Conservation (phyloP, 2,888 invertebrate species). For the Seira musarum region DNA sequence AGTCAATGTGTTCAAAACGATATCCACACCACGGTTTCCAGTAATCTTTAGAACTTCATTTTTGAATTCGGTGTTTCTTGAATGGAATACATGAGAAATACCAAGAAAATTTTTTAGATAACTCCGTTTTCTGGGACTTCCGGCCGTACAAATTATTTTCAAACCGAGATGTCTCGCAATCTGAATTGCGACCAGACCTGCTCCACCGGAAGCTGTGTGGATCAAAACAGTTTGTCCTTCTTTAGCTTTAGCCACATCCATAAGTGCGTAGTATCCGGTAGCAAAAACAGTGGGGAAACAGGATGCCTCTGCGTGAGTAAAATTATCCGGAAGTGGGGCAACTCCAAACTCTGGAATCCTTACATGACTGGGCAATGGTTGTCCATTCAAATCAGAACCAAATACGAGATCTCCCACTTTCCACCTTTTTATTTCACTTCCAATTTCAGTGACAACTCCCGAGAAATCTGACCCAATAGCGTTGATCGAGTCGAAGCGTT, state of each 20-base stretch:
- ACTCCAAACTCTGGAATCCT: slow-evolving; percentile 49
- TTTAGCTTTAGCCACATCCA: slow-evolving; percentile 53
- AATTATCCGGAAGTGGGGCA: slow-evolving; percentile 47
- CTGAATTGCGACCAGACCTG: slow-evolving; percentile 61
- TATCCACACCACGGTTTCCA: slow-evolving; percentile 45
- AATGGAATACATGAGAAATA: slow-evolving; percentile 59
- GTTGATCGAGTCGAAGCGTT: slow-evolving; percentile 29
- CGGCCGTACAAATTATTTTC: slow-evolving; percentile 59
- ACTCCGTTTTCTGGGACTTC: slow-evolving; percentile 53
- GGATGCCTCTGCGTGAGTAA: slow-evolving; percentile 56
- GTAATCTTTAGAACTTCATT: slow-evolving; percentile 45
- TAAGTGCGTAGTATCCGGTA: slow-evolving; percentile 55
- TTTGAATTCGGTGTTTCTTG: slow-evolving; percentile 57
- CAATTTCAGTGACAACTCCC: slow-evolving; percentile 77
- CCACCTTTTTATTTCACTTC: slow-evolving; percentile 75
- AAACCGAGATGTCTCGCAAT: slow-evolving; percentile 60
- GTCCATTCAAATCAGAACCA: slow-evolving; percentile 68
- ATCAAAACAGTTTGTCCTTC: slow-evolving; percentile 53
- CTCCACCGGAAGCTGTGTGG: slow-evolving; percentile 64
- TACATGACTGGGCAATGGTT: slow-evolving; percentile 61
- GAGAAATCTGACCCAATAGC: slow-evolving; percentile 81
- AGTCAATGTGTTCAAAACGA: slow-evolving; percentile 61
- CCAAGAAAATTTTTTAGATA: slow-evolving; percentile 55
- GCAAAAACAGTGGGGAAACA: slow-evolving; percentile 57
- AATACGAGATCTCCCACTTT: slow-evolving; percentile 80